Base-by-base conservation (phyloP, 2,113 vertebrate species). In the Cricetomys ansorgei region DNA sequence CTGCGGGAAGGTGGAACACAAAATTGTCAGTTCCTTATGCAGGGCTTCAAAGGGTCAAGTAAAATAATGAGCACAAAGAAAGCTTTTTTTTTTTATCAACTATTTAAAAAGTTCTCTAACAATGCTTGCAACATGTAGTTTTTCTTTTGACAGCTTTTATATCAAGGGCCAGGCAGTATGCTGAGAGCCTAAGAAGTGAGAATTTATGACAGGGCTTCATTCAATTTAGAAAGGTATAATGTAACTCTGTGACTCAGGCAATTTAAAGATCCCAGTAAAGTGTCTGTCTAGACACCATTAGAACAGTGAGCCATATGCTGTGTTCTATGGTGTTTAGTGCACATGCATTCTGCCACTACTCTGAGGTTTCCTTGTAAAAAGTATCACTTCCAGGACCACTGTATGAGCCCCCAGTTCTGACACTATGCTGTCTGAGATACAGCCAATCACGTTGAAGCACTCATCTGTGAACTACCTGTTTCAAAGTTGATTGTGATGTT, bases 381-480 rank as follows among this genome's bases (percentile, higher is more conserved):
- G 81, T 0, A 15, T n/a, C 11, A 8, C n/a, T 73, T 43, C 43
- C 67, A 73, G 12, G 55, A 34, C 25, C n/a, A 55, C 73, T 0
- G 0, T 0, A 9, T 57, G 19, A n/a, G n/a, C 43, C 40, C 70
- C 80, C 23, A 13, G 73, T 7, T 65, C 84, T 13, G 12, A 34
- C 43, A 17, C 37, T 27, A 3, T 7, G 11, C 13, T 50, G 4
- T 64, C 40, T 9, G 73, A 37, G 19, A 40, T 7, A 50, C 8
- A 65, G 25, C 43, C 70, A 62, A n/a, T 23, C 72, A 45, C 8
- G 19, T 1, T 2, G n/a, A 37, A 64, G 16, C 5, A 13, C 3
- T n/a, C 37, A 48, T 27, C 1, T 1, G 45, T 1, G 5, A 13
- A 10, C 1, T 45, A n/a, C n/a, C 17, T 0, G 0, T 19, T 53